Evolutionary conservation across 2,888 invertebrate genomes (phyloP), one percentile per base, ranked within the genome.

Genomic region (Mesochorus sp.): DNA sequence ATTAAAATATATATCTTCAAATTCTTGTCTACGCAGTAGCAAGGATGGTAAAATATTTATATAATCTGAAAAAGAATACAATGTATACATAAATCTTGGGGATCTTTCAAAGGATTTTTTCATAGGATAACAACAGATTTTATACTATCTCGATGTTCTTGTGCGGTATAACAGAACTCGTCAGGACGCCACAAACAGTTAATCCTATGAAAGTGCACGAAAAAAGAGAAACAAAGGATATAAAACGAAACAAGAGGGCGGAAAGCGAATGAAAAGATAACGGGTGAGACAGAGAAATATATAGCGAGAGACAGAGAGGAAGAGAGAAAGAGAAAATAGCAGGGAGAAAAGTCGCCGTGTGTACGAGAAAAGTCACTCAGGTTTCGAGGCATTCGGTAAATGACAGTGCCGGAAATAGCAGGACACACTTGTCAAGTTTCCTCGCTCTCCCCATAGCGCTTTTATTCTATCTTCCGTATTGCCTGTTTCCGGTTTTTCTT

Each of bases 281-380:
- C n/a, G n/a, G n/a, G n/a, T n/a, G n/a, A n/a, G n/a, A n/a, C n/a
- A n/a, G n/a, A n/a, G n/a, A n/a, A n/a, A n/a, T n/a, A n/a, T n/a
- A n/a, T n/a, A n/a, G n/a, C n/a, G n/a, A n/a, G n/a, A n/a, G n/a
- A n/a, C n/a, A n/a, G 57, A 47, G 53, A 73, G 4, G 19, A 21
- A 67, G 53, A 26, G 24, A 49, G 39, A 39, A 14, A 71, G 64
- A 39, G 14, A 49, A 34, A 51, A 44, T 3, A 28, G 51, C 10
- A 57, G n/a, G 47, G 19, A 21, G 31, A 34, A 39, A 51, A 42
- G 14, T 53, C 28, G 61, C 26, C 21, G 73, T 44, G 44, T 34
- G 68, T 73, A 80, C 81, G 19, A 74, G 79, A 62, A 80, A 80
- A 81, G 81, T 81, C 80, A 81, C 81, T 80, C 72, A 75, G 74